Evolutionary conservation across 2,113 vertebrate genomes (phyloP), one percentile per base, ranked within the genome.

Genomic region (Zosterops japonicus): DNA sequence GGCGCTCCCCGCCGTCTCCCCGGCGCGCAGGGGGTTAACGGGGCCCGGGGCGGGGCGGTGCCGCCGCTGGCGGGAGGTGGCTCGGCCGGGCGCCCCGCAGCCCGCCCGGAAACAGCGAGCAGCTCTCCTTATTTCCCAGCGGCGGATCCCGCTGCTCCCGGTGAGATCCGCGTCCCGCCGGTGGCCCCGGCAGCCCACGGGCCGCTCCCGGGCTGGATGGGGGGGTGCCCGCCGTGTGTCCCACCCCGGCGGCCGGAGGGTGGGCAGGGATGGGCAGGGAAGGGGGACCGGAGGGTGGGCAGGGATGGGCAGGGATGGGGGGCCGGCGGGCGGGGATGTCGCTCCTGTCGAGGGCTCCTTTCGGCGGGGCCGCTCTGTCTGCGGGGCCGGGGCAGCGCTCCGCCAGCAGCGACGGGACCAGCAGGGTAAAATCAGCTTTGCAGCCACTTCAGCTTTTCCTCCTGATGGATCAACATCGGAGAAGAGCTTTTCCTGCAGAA

Each of bases 181-280:
- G 20, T 11, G n/a, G 9, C 6, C 39, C 27, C 57, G 49, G 39
- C 57, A 18, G n/a, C 23, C 21, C 49, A 42, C 52, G 20, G 24
- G 21, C 25, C 27, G 63, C 55, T 39, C 12, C 41, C 29, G 15
- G 41, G 20, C 9, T 2, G 42, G 35, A 25, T 31, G 85, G 35
- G 2, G 41, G 50, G 42, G 17, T 49, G 31, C 17, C 21, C 9
- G 50, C 21, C 11, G 31, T 8, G 49, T 35, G 6, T 35, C 29
- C 25, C 47, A 20, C 0, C 11, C 29, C 21, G 10, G 29, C 5
- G 5, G 6, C 50, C 23, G 59, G 19, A 15, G 3, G 8, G 31
- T 8, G 21, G 41, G 49, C 8, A 36, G 36, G 36, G 36, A 36
- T 36, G 36, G 41, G 49, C 3, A 2, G 76, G 42, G 59, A 18